Evolutionary conservation across 2,888 invertebrate species (phyloP), one percentile per base, ranked within the genome.

Genomic region (Drosophila ezoana): DNA sequence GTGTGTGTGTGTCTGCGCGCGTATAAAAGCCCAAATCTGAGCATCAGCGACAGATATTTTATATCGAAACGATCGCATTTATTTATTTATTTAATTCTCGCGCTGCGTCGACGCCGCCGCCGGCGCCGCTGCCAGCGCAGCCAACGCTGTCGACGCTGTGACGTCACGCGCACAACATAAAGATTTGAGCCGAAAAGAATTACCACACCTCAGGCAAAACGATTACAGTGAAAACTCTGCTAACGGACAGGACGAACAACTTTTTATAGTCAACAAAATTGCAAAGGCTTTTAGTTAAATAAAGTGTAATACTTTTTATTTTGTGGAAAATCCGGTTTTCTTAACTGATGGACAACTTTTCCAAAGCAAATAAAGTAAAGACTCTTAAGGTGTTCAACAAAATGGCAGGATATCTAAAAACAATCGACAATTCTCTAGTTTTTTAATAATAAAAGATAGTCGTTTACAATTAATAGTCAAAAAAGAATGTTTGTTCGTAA

Each of bases 81-180:
- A 64, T 81, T 76, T 81, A 75, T 76, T 84, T 82, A 76, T 83
- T 77, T 67, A 62, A 71, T 67, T 63, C 56, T 66, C 45, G 49
- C 20, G 41, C 10, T 40, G 56, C 43, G 37, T 16, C 40, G 14
- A 40, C 43, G 57, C n/a, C 8, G 23, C 1, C 37, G 20, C 4
- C 14, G 49, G 40, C 1, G 51, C 1, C 13, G 40, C 28, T 32
- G 43, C 10, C 18, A 10, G 4, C 20, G 18, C n/a, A 11, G 53
- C 0, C 14, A 35, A 4, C 20, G 43, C 43, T 35, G 8, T 14
- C n/a, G 43, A 14, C 43, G 43, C 53, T 64, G 87, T 82, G 82
- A 87, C 82, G 82, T 87, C 82, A 82, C 56, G 56, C 41, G 51
- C 57, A 47, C 37, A 67, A 59, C 43, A 70, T 57, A 48, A 20